These are phyloP conservation scores for Augochlora pura DNA, from an alignment of 1,140 invertebrate species.

Conservation along the genomic window DNA sequence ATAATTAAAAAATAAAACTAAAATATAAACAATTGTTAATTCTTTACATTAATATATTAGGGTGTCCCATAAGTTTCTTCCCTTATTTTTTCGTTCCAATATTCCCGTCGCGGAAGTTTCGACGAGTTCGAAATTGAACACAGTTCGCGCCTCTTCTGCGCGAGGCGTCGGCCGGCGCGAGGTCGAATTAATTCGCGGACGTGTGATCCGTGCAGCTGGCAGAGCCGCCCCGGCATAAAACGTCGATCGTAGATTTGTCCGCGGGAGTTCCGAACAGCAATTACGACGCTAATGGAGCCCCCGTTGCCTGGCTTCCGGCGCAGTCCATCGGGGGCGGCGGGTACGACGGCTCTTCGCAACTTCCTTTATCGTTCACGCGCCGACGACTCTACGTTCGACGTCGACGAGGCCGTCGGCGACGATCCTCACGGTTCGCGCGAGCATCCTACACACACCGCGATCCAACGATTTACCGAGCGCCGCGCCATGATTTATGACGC, in stretches of 20 bases:
- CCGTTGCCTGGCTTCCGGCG: slow-evolving; percentile 67
- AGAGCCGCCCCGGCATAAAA: slow-evolving; percentile 41
- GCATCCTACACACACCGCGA: too few species aligned
- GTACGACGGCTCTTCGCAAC: slow-evolving; percentile 28
- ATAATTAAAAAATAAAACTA: too few species aligned
- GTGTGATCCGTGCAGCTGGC: slow-evolving; percentile 32
- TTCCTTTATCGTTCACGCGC: slow-evolving; percentile 40
- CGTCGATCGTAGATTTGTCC: slow-evolving; percentile 72
- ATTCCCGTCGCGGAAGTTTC: too few species aligned
- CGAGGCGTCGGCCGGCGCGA: too few species aligned
- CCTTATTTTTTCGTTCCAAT: too few species aligned
- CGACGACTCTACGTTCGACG: not conserved
- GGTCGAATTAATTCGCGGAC: slow-evolving; percentile 25
- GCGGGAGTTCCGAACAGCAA: slow-evolving; percentile 74
- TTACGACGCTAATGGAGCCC: slow-evolving; percentile 74
- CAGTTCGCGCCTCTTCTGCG: too few species aligned
- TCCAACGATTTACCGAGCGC: slow-evolving; percentile 47
- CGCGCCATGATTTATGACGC: slow-evolving; percentile 32
- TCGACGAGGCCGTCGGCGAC: too few species aligned
- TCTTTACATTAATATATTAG: too few species aligned
- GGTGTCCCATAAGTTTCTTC: too few species aligned
- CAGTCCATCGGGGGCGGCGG: slow-evolving; percentile 48
- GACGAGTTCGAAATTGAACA: too few species aligned
- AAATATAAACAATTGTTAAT: too few species aligned
- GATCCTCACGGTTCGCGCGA: too few species aligned